Percentiles rank a stretch among this genome's conserved stretches.
These are phyloP conservation scores for Chondrilla cf. caribensis DNA, from an alignment of 37 sponge, comb jelly and placozoan species.

Conservation along the genomic window DNA sequence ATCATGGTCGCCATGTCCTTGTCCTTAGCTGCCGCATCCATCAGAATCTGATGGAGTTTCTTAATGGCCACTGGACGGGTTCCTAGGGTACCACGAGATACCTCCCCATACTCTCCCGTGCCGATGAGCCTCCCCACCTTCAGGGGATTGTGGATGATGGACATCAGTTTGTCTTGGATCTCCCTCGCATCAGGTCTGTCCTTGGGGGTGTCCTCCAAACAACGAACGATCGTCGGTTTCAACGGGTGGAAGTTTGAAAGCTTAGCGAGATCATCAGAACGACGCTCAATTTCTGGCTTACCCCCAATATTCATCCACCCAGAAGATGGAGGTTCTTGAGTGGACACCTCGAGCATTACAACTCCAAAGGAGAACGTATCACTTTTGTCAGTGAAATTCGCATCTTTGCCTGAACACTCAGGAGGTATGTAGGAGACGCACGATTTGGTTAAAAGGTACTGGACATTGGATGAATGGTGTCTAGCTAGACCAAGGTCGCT, in stretches of 20 bases:
- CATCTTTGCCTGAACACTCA: background rate
- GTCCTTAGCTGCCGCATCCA: background rate
- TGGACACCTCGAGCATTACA: background rate
- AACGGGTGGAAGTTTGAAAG: background rate
- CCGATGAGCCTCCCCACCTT: background rate
- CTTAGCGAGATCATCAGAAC: background rate
- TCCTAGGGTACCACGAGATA: background rate
- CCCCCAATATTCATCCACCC: background rate
- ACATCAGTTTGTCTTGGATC: background rate
- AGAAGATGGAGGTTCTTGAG: background rate
- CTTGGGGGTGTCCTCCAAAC: background rate
- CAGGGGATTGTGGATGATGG: background rate
- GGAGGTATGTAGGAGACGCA: background rate
- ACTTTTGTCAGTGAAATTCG: background rate
- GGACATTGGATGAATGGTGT: background rate
- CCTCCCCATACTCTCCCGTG: background rate
- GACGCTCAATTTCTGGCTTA: constrained; percentile 7
- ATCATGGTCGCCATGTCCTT: background rate
- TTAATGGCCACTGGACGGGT: background rate
- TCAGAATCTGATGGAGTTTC: background rate
- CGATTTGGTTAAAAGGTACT: background rate
- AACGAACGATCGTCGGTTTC: background rate
- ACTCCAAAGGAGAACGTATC: background rate
- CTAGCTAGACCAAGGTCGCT: constrained; percentile 6
- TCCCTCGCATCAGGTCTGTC: background rate